Conservation (phyloP, 2,113 vertebrate genomes). For the Nothoprocta pentlandii region DNA sequence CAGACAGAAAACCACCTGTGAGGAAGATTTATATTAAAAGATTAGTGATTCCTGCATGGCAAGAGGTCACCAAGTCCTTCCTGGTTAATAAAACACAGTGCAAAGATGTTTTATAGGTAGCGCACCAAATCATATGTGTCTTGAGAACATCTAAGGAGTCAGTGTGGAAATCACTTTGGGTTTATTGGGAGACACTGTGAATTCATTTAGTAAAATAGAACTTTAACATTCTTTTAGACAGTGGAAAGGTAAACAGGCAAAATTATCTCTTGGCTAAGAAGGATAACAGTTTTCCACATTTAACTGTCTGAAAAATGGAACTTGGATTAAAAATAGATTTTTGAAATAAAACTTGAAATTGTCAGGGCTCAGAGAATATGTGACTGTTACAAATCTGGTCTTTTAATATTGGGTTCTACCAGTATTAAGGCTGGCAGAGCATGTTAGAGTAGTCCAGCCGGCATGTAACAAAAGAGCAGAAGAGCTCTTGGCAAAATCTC, state of each 20-base stretch:
- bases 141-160: background rate
- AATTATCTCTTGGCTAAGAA: background rate
- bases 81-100: background rate
- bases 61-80: background rate
- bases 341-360: background rate
- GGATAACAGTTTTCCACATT: background rate
- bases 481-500: background rate
- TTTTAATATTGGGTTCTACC: background rate
- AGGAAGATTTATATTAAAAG: background rate
- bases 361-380: background rate
- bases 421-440: background rate
- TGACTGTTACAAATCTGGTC: background rate
- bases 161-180: background rate
- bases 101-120: background rate
- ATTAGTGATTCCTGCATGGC: background rate
- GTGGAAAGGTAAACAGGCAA: background rate
- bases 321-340: background rate
- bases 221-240: background rate
- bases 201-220: background rate
- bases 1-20: background rate
- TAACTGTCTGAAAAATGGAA: background rate
- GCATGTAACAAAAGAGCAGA: background rate
- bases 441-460: background rate
- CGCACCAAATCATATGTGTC: background rate
- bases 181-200: background rate